Conservation (phyloP, 2,888 invertebrate genomes). For the Ophion slaviceki region DNA sequence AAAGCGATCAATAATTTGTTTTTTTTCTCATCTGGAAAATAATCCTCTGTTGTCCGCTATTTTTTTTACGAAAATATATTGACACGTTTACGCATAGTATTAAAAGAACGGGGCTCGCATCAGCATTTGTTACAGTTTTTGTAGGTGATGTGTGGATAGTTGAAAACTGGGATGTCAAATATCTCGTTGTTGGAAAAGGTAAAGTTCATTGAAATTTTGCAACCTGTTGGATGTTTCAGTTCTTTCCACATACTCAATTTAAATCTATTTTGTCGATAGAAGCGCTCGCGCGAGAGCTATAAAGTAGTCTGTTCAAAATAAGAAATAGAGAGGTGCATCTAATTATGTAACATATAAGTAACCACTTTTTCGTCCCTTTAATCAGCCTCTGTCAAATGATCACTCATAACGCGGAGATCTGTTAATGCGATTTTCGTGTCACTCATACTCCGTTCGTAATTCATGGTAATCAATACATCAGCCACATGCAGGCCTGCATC, state of each 20-base stretch:
- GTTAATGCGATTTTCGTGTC: slow-evolving; percentile 34
- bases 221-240: too few relatives aligned
- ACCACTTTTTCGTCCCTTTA: slow-evolving; percentile 60
- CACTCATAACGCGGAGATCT: slow-evolving; percentile 73
- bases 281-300: background rate
- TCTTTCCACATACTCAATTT: too few relatives aligned
- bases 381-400: slow-evolving; percentile 73
- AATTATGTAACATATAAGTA: slow-evolving; percentile 24
- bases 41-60: too few relatives aligned
- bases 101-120: too few relatives aligned
- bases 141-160: too few relatives aligned
- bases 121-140: too few relatives aligned
- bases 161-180: too few relatives aligned
- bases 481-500: slow-evolving; percentile 68
- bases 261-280: too few relatives aligned
- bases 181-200: too few relatives aligned
- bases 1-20: too few relatives aligned
- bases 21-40: too few relatives aligned
- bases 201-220: too few relatives aligned
- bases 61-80: background rate
- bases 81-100: background rate
- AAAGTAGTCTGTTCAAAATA: slow-evolving; percentile 9
- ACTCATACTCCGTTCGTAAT: slow-evolving; percentile 68
- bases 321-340: slow-evolving; percentile 1
- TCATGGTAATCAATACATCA: slow-evolving; percentile 72